Percentiles rank a stretch among this genome's conserved stretches.
Evolutionary conservation across 2,113 vertebrate genomes (phyloP).

Genomic region (Lethenteron reissneri): DNA sequence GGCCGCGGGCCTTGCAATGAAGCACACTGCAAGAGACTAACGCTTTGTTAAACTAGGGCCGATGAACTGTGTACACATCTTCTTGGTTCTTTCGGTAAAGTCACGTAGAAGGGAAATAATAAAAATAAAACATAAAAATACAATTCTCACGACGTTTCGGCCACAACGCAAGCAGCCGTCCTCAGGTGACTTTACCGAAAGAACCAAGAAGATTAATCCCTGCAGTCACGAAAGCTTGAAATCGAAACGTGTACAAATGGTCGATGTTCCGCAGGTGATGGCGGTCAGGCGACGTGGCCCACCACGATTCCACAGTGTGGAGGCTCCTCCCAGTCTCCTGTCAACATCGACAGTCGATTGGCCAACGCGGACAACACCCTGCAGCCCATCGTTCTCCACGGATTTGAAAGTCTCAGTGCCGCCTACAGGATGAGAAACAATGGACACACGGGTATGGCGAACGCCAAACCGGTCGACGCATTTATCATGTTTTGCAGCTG

Average conservation of each 20-base stretch:
- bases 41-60: constrained; percentile 15
- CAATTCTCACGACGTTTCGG: no score
- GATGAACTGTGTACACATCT: constrained; percentile 11
- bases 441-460: constrained; percentile 56
- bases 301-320: constrained; percentile 51
- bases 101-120: no score
- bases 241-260: constrained; percentile 8
- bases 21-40: constrained; percentile 18
- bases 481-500: neutral
- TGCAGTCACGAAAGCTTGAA: no score
- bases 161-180: no score
- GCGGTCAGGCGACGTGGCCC: constrained; percentile 48
- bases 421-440: constrained; percentile 53
- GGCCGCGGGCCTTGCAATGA: constrained; percentile 10
- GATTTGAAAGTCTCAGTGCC: constrained; percentile 29
- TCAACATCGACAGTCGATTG: constrained; percentile 47
- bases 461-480: neutral
- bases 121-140: no score
- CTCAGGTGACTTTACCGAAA: no score
- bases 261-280: constrained; percentile 24
- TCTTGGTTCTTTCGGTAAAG: no score
- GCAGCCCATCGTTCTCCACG: constrained; percentile 37
- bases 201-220: no score
- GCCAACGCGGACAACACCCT: constrained; percentile 49
- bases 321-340: constrained; percentile 57